Evolutionary conservation across 2,888 invertebrate genomes (phyloP).

Genomic region (Synanthedon vespiformis): DNA sequence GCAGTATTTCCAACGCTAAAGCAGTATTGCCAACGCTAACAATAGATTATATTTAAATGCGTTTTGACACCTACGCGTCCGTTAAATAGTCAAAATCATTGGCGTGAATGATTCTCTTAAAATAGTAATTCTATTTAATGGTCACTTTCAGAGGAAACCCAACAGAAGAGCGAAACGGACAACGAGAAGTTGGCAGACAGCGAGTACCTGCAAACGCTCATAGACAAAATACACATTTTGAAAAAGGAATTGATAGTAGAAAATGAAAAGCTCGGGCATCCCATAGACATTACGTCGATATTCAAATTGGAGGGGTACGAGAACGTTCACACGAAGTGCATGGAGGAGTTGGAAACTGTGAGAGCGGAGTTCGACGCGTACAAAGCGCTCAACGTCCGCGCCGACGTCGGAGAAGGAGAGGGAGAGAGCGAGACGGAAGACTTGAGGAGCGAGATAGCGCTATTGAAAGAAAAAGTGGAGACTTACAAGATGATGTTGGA

Average conservation of each 20-base stretch:
- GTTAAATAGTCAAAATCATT: no score
- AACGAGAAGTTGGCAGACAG: constrained; percentile 54
- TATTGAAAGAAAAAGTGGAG: constrained; percentile 76
- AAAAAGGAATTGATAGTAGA: constrained; percentile 72
- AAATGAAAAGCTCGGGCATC: constrained; percentile 71
- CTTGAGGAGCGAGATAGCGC: constrained; percentile 72
- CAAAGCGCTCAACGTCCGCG: constrained; percentile 48
- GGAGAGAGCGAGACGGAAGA: constrained; percentile 40
- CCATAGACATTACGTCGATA: constrained; percentile 70
- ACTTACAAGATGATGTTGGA: constrained; percentile 73
- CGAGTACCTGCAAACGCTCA: constrained; percentile 67
- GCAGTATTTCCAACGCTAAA: no score
- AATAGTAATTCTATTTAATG: no score
- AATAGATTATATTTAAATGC: no score
- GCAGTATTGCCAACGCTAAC: no score
- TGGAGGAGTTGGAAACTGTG: constrained; percentile 73
- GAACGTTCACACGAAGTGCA: constrained; percentile 68
- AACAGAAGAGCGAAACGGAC: constrained; percentile 51
- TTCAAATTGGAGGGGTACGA: constrained; percentile 56
- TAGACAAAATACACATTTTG: constrained; percentile 74
- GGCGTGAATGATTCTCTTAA: no score
- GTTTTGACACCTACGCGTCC: no score
- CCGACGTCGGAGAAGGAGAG: constrained; percentile 15
- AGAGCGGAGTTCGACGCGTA: constrained; percentile 77
- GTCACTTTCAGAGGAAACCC: constrained; percentile 8